Evolutionary conservation across 2,113 vertebrate species (phyloP).

Genomic region (Indri indri): DNA sequence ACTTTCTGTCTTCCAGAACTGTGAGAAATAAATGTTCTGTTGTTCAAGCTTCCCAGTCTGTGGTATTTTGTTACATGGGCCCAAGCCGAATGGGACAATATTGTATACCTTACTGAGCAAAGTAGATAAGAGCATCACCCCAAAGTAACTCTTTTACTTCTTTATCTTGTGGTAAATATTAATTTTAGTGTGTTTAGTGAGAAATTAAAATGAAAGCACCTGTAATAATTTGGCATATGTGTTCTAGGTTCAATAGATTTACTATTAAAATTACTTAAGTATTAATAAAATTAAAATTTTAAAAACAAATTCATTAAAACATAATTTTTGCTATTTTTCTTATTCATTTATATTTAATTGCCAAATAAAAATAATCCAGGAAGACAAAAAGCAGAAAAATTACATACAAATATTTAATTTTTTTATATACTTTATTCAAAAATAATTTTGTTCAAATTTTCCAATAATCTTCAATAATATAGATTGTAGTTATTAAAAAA

Average conservation of each 20-base stretch:
- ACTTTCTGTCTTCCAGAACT: neutral
- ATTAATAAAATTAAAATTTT: neutral
- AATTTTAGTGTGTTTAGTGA: neutral
- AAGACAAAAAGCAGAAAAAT: neutral
- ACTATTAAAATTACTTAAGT: neutral
- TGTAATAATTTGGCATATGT: neutral
- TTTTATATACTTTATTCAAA: neutral
- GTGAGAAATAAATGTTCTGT: neutral
- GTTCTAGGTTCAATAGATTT: neutral
- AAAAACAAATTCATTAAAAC: neutral
- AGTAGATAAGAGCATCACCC: neutral
- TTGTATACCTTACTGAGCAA: neutral
- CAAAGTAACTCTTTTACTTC: neutral
- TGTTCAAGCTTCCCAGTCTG: neutral
- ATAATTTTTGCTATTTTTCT: neutral
- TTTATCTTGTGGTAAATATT: neutral
- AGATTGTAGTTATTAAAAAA: neutral
- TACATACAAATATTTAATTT: neutral
- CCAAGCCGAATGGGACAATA: neutral
- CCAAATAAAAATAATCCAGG: neutral
- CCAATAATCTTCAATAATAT: neutral
- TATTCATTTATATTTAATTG: neutral
- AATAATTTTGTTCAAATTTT: neutral
- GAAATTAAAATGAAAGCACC: neutral
- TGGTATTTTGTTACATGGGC: neutral